A percentile compares a stretch with the other conserved stretches of the same genome.
Evolutionary conservation across 2,113 vertebrate genomes (phyloP).

Genomic region (Podilymbus podiceps): DNA sequence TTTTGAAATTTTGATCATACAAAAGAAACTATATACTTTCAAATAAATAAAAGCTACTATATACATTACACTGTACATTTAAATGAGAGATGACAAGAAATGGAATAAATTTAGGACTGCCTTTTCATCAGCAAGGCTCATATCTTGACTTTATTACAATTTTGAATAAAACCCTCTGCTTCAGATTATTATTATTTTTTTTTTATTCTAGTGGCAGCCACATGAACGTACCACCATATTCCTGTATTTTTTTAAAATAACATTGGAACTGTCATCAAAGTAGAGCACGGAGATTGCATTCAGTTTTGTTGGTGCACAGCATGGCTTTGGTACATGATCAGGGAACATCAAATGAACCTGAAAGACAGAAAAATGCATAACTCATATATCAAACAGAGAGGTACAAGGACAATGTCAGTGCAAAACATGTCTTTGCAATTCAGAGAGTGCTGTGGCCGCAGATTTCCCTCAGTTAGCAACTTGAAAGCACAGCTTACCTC

Average conservation of each 20-base stretch:
- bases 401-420: not conserved
- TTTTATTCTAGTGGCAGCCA: conserved; percentile 88
- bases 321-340: conserved; percentile 97
- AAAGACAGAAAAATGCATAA: conserved; percentile 47
- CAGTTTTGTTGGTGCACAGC: conserved; percentile 97
- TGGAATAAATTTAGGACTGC: conserved; percentile 61
- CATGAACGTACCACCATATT: conserved; percentile 99
- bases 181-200: conserved; percentile 37
- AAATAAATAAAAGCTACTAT: conserved; percentile 99
- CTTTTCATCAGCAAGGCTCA: conserved; percentile 45
- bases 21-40: conserved; percentile 74
- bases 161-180: conserved; percentile 54
- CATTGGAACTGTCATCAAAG: conserved; percentile 98
- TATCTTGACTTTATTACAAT: conserved; percentile 65
- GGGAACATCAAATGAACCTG: conserved; percentile 99
- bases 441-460: not conserved
- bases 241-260: conserved; percentile 98
- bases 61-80: conserved; percentile 94
- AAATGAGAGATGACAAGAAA: conserved; percentile 77
- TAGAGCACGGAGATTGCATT: conserved; percentile 99
- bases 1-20: conserved; percentile 61
- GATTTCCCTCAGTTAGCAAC: not conserved
- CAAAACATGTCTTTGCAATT: conserved; percentile 22
- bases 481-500: conserved; percentile 31
- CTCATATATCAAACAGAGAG: conserved; percentile 31